A percentile compares a stretch with the other conserved stretches of the same genome.
Conservation (phyloP, 2,797 vertebrate genomes). For the Cossypha polioptera region DNA sequence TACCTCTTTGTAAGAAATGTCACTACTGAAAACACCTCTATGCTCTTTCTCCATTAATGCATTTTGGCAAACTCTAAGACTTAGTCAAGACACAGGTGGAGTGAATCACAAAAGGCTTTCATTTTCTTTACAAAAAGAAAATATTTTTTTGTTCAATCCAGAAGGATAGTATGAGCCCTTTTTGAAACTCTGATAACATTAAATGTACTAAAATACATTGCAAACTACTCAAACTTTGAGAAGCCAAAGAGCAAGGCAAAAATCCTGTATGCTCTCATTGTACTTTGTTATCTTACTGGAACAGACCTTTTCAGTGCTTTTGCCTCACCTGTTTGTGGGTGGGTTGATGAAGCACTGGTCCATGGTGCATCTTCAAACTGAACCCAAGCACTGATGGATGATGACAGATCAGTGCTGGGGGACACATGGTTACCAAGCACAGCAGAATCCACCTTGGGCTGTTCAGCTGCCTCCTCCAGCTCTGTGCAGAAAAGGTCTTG, state of each 20-base stretch:
- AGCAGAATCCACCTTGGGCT: conserved; percentile 51
- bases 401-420: conserved; percentile 42
- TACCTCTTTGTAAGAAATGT: background rate
- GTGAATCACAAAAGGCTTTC: background rate
- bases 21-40: background rate
- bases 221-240: background rate
- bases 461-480: conserved; percentile 45
- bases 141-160: background rate
- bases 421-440: conserved; percentile 41
- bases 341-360: conserved; percentile 36
- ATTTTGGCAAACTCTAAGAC: background rate
- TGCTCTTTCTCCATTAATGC: background rate
- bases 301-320: background rate
- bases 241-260: background rate
- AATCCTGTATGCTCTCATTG: background rate
- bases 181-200: background rate
- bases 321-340: conserved; percentile 61
- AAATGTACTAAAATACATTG: background rate
- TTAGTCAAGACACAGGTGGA: background rate
- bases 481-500: conserved; percentile 46
- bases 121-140: background rate
- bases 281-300: background rate
- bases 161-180: background rate
- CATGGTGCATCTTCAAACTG: conserved; percentile 78
- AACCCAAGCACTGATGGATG: conserved; percentile 76